phyloP scores from a whole-genome alignment of 2,888 invertebrate genomes.

The Aporophyla lueneburgensis region DNA sequence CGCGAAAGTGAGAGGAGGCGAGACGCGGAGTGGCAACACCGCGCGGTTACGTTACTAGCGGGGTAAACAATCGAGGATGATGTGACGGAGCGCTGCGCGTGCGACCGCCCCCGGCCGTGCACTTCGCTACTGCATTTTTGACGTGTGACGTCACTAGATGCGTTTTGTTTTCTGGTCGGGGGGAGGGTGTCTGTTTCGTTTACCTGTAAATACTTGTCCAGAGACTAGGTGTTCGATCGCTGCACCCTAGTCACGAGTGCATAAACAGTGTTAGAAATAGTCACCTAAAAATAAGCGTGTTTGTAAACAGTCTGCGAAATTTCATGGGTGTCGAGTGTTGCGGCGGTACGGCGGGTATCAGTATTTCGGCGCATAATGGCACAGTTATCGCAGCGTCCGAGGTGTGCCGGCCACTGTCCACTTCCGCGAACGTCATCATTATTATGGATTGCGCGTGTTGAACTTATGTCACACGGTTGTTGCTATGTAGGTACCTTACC shows the following conservation, averaged over 20 bases:
- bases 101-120: conserved; percentile 85
- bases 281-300: conserved; percentile 67
- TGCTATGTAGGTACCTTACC: conserved; percentile 43
- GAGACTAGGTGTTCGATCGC: conserved; percentile 3
- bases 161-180: conserved; percentile 48
- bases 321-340: conserved; percentile 50
- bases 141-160: conserved; percentile 81
- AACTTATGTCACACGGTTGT: conserved; percentile 71
- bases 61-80: conserved; percentile 88
- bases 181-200: conserved; percentile 41
- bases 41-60: conserved; percentile 86
- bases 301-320: conserved; percentile 67
- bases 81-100: conserved; percentile 87
- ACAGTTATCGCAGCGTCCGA: conserved; percentile 52
- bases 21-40: conserved; percentile 86
- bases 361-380: conserved; percentile 58
- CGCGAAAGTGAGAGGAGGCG: conserved; percentile 90
- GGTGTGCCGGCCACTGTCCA: conserved; percentile 64
- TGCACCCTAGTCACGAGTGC: conserved; percentile 24
- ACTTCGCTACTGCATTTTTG: conserved; percentile 87
- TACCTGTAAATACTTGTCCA: conserved; percentile 46
- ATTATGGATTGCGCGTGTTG: conserved; percentile 78
- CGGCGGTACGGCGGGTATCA: conserved; percentile 38
- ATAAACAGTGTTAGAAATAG: conserved; percentile 57
- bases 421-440: conserved; percentile 83